Conservation (phyloP, 1,140 invertebrate genomes). For the Trachelipus rathkii region DNA sequence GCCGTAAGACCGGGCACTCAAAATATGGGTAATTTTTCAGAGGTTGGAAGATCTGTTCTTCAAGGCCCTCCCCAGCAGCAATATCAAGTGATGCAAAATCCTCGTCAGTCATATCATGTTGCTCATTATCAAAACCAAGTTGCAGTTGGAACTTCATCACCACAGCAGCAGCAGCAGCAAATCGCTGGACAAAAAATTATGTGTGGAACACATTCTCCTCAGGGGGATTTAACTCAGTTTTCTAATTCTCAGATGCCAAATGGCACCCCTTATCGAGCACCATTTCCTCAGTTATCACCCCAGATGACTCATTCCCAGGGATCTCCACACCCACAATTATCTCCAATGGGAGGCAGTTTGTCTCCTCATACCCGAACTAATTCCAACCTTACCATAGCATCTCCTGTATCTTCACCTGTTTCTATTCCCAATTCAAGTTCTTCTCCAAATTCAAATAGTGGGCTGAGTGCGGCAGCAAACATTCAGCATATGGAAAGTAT, state of each 20-base stretch:
- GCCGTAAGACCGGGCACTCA: constrained; percentile 38
- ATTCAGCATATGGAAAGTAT: constrained; percentile 43
- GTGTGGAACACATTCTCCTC: constrained; percentile 27
- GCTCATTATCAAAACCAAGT: constrained; percentile 40
- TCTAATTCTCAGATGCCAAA: constrained; percentile 39
- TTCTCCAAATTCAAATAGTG: constrained; percentile 24
- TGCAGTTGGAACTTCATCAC: constrained; percentile 22
- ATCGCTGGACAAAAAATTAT: constrained; percentile 22
- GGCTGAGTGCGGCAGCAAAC: constrained; percentile 31
- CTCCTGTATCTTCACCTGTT: constrained; percentile 40
- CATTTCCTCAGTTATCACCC: constrained; percentile 40
- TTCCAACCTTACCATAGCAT: constrained; percentile 36
- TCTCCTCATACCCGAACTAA: constrained; percentile 35
- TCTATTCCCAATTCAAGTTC: constrained; percentile 29
- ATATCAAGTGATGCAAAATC: constrained; percentile 31
- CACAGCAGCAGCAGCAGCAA: constrained; percentile 24
- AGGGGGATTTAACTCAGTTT: constrained; percentile 35
- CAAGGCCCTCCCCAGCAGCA: constrained; percentile 29
- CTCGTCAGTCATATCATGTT: constrained; percentile 24
- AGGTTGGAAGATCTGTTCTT: neutral
- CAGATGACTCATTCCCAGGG: constrained; percentile 42
- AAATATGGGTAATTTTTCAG: constrained; percentile 24
- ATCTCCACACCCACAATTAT: constrained; percentile 43
- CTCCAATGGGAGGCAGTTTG: constrained; percentile 27
- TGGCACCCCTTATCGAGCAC: constrained; percentile 40